These are phyloP conservation scores for Epirrhoe tristata DNA, from an alignment of 2,888 invertebrate species.

Conservation along the genomic window DNA sequence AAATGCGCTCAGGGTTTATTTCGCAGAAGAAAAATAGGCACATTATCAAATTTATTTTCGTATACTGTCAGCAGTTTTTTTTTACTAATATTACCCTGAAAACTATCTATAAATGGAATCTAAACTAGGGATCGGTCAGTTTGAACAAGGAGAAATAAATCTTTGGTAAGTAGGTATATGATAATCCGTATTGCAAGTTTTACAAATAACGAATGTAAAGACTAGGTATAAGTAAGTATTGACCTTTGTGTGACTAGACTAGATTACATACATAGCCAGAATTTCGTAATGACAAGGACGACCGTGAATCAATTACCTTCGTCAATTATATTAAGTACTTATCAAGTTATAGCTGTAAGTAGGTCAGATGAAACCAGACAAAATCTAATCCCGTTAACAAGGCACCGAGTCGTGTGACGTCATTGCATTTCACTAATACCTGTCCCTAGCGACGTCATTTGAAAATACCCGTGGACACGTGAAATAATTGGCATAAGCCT, in stretches of 20 bases:
- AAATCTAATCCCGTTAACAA: constrained; percentile 27
- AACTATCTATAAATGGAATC: too few species aligned
- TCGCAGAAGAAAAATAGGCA: too few species aligned
- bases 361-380: constrained; percentile 33
- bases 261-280: not conserved
- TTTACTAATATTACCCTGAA: too few species aligned
- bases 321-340: not conserved
- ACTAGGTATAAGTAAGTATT: too few species aligned
- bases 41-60: too few species aligned
- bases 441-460: not conserved
- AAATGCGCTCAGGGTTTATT: too few species aligned
- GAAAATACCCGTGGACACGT: not conserved
- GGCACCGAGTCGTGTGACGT: constrained; percentile 4
- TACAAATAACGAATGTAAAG: too few species aligned
- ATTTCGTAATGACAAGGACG: not conserved
- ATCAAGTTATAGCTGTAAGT: constrained; percentile 3
- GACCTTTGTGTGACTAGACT: not conserved
- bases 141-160: too few species aligned
- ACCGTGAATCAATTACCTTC: constrained; percentile 13
- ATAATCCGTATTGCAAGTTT: too few species aligned
- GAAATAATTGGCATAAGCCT: not conserved
- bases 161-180: too few species aligned
- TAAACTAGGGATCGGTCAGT: too few species aligned
- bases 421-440: not conserved
- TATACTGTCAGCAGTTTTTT: too few species aligned